Conservation (phyloP, 2,888 invertebrate species). For the Galeruca laticollis region DNA sequence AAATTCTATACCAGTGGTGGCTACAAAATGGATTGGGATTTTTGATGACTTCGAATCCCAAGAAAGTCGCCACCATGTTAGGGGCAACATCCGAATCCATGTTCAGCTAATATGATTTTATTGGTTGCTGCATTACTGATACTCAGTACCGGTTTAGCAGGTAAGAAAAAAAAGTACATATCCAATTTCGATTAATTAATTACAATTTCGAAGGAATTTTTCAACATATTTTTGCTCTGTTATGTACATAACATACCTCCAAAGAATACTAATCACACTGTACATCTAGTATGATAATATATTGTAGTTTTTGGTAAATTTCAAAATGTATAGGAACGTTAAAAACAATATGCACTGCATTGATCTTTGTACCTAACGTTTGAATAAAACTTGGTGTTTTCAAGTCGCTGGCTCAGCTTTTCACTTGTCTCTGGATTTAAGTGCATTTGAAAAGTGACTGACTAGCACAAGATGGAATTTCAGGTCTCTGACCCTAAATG, state of each 20-base stretch:
- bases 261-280: no score
- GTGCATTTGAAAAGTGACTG: background rate
- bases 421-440: background rate
- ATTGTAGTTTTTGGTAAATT: no score
- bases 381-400: background rate
- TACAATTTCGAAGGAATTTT: no score
- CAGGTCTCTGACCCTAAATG: background rate
- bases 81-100: slow-evolving; percentile 64
- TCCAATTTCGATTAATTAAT: no score
- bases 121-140: slow-evolving; percentile 72
- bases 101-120: slow-evolving; percentile 70
- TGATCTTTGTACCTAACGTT: background rate
- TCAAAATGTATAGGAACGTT: no score
- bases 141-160: slow-evolving; percentile 72
- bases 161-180: slow-evolving; percentile 58
- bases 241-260: background rate
- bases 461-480: background rate
- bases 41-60: slow-evolving; percentile 45
- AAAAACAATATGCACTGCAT: no score
- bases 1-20: slow-evolving; percentile 25
- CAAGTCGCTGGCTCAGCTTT: background rate
- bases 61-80: slow-evolving; percentile 67
- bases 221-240: no score
- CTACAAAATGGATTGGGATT: slow-evolving; percentile 44
- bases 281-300: no score